Evolutionary conservation across 2,797 vertebrate species (phyloP), one percentile per base, ranked within the genome.

Genomic region (Gambusia yucatana): DNA sequence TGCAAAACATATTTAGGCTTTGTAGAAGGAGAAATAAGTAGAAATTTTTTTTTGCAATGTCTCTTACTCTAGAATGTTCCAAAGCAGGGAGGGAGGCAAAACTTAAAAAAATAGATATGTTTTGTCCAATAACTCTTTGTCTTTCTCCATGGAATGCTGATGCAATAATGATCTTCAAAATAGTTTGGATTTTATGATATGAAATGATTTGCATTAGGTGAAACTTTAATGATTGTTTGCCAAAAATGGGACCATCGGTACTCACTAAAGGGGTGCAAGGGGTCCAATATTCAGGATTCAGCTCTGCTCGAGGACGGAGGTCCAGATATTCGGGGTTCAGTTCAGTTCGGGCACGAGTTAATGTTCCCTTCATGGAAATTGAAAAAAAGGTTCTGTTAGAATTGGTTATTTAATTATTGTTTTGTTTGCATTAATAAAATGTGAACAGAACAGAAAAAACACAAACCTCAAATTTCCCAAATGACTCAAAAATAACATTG

Each of bases 311-410:
- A 36, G 96, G 96, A 92, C 96, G 95, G 75, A 96, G 96, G 91
- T 96, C 96, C 95, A 96, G 93, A 95, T 96, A 96, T 90, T 96
- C 96, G 41, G 96, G 96, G 88, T 96, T 96, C 89, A 96, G 96
- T 94, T 96, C 96, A 71, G 96, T 96, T 92, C 96, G 93, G 88
- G 96, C 93, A 72, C 95, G 95, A 86, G 95, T 95, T 94, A 96
- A 94, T 72, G 96, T 96, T 92, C 95, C 96, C 96, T 96, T 95
- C 43, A 84, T 87, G 73, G 80, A 94, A 93, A 82, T 94, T 93
- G 89, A 67, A 85, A 80, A 88, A 89, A 83, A 85, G 59, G 55
- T 50, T 63, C 41, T 77, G 87, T 93, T 95, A 94, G 93, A 83
- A 77, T 80, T 77, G 52, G 36, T 76, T 70, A 57, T 61, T 76